Evolutionary conservation across 2,888 invertebrate species (phyloP), one percentile per base, ranked within the genome.

Genomic region (Drosophila koepferae): DNA sequence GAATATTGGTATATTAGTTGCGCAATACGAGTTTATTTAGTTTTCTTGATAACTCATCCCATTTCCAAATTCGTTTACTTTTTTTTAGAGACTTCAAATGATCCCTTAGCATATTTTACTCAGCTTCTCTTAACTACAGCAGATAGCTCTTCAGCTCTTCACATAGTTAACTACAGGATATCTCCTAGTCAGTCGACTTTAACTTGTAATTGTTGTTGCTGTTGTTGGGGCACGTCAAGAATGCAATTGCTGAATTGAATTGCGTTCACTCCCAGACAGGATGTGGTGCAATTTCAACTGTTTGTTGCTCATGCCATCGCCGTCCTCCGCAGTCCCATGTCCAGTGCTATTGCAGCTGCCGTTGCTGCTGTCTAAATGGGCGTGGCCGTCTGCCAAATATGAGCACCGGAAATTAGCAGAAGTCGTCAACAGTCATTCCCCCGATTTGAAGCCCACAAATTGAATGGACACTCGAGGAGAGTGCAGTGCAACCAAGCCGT

Each of bases 361-460:
- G 72, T 43, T 71, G 56, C 28, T 28, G 28, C 28, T 84, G 82
- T 69, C 72, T 64, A 79, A 76, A 72, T 73, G 82, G 82, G 90
- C 89, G 89, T 79, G 67, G 72, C 76, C 48, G 82, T 90, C 89
- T 86, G 80, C 80, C 89, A 77, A 90, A 86, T 86, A 86, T 86
- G 84, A 86, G 77, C 80, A 89, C 85, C 86, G 86, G 86, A 86
- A 86, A 86, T 86, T 86, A 86, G 85, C 76, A 80, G 81, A 86
- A 73, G 71, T 59, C 59, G 43, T 41, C 36, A 59, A 31, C 44
- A 53, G 41, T 41, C 68, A 36, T 31, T 48, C 48, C 54, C 54
- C 72, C 7, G 40, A 54, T 53, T 48, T 55, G 41, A 51, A 53
- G 66, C 64, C 43, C 68, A 53, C 44, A 81, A 88, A 83, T 86